Percentiles rank a stretch among this genome's conserved stretches.
These are phyloP conservation scores for Heliconius congener DNA, from an alignment of 1,140 invertebrate genomes.

Conservation along the genomic window DNA sequence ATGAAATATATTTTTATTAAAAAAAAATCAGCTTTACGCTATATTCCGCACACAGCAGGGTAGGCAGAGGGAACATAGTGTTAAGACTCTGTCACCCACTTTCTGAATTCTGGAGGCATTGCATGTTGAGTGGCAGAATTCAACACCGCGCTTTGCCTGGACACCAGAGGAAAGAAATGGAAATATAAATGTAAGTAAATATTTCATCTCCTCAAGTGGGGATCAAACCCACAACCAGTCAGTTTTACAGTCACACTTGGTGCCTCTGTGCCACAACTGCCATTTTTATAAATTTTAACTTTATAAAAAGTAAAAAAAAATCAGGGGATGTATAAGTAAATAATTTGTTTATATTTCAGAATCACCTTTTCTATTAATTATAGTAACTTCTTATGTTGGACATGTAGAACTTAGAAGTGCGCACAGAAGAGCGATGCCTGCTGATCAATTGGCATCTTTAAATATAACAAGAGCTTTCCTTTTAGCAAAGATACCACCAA, in stretches of 20 bases:
- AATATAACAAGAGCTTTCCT: conserved; percentile 87
- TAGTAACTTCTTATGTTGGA: conserved; percentile 89
- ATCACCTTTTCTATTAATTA: conserved; percentile 76
- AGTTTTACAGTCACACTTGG: too few species aligned
- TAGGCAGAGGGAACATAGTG: too few species aligned
- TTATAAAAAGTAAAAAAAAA: not conserved
- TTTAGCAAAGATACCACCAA: conserved; percentile 83
- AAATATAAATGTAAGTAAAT: too few species aligned
- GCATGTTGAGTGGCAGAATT: too few species aligned
- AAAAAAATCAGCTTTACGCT: not conserved
- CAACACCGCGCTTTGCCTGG: too few species aligned
- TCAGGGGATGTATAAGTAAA: not conserved
- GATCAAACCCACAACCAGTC: too few species aligned
- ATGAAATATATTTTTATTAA: not conserved
- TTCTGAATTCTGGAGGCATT: too few species aligned
- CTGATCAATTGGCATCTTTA: conserved; percentile 81
- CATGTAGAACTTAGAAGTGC: conserved; percentile 86
- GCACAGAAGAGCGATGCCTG: conserved; percentile 85
- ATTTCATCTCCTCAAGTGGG: too few species aligned
- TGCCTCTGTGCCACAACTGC: too few species aligned
- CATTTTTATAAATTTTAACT: not conserved
- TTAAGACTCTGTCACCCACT: too few species aligned
- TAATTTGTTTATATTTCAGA: conserved; percentile 47
- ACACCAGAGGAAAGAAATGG: too few species aligned
- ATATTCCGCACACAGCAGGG: too few species aligned